A percentile compares a stretch with the other conserved stretches of the same genome.
Conservation (phyloP, 2,797 vertebrate species). For the Mus minutoides region DNA sequence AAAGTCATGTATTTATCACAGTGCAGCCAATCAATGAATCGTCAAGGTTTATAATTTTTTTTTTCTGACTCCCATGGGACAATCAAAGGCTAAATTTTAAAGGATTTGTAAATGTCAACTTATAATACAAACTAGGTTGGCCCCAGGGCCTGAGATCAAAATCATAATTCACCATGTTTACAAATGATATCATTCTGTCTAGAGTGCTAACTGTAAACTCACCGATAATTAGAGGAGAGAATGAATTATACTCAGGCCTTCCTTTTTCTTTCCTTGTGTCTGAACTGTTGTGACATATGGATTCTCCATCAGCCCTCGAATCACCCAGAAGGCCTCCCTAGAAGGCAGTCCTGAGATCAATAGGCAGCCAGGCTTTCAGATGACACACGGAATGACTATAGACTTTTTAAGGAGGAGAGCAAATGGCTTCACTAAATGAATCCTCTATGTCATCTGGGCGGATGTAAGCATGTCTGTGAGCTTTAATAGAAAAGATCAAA, state of each 20-base stretch:
- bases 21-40: constrained; percentile 74
- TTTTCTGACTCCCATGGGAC: constrained; percentile 76
- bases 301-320: constrained; percentile 68
- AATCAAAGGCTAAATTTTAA: constrained; percentile 80
- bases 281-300: constrained; percentile 71
- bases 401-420: constrained; percentile 66
- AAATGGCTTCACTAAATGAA: constrained; percentile 73
- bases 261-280: constrained; percentile 12
- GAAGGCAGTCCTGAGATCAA: constrained; percentile 66
- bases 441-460: constrained; percentile 35
- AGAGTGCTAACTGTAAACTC: constrained; percentile 69
- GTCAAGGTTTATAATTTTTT: constrained; percentile 81
- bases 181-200: constrained; percentile 79
- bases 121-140: constrained; percentile 78
- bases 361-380: constrained; percentile 59
- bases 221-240: constrained; percentile 68
- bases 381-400: constrained; percentile 63
- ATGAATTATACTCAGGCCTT: constrained; percentile 63
- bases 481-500: constrained; percentile 64
- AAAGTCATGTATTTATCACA: constrained; percentile 79
- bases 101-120: constrained; percentile 81
- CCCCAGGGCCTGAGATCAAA: constrained; percentile 69
- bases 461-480: constrained; percentile 53
- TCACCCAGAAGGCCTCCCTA: not conserved
- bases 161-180: constrained; percentile 76